phyloP scores from a whole-genome alignment of 2,113 vertebrate species.

The Protobothrops mucrosquamatus region DNA sequence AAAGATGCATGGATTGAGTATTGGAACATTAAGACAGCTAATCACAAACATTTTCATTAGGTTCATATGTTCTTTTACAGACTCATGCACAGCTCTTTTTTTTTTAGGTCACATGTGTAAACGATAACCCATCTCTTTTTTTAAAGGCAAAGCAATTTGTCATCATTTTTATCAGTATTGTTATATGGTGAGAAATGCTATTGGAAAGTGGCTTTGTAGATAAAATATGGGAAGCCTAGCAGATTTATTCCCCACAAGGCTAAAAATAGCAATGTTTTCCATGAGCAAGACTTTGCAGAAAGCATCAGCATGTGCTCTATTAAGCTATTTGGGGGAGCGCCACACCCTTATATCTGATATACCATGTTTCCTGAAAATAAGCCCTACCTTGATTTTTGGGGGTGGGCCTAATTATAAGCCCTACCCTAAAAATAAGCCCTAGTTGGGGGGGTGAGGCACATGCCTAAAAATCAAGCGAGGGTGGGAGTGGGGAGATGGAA shows the following conservation, averaged over 20 bases:
- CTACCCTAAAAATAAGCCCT: too few species aligned
- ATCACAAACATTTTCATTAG: background rate
- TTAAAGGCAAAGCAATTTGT: background rate
- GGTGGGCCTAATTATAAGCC: too few species aligned
- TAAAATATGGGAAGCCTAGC: background rate
- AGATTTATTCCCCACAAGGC: background rate
- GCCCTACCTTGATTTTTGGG: too few species aligned
- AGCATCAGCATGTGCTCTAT: background rate
- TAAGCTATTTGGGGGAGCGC: background rate
- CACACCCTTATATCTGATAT: background rate
- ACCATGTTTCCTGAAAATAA: too few species aligned
- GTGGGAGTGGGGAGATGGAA: too few species aligned
- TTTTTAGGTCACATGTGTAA: background rate
- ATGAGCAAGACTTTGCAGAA: background rate
- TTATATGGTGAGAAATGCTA: background rate
- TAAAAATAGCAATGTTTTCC: background rate
- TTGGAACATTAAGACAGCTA: rapidly evolving
- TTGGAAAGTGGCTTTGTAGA: background rate
- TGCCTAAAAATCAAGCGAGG: too few species aligned
- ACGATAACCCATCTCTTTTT: background rate
- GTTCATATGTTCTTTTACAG: background rate
- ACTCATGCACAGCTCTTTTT: background rate
- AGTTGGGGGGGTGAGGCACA: too few species aligned
- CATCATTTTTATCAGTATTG: background rate
- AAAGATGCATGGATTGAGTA: background rate